Evolutionary conservation across 2,113 vertebrate genomes (phyloP).

Genomic region (Amblyopsis rosae): DNA sequence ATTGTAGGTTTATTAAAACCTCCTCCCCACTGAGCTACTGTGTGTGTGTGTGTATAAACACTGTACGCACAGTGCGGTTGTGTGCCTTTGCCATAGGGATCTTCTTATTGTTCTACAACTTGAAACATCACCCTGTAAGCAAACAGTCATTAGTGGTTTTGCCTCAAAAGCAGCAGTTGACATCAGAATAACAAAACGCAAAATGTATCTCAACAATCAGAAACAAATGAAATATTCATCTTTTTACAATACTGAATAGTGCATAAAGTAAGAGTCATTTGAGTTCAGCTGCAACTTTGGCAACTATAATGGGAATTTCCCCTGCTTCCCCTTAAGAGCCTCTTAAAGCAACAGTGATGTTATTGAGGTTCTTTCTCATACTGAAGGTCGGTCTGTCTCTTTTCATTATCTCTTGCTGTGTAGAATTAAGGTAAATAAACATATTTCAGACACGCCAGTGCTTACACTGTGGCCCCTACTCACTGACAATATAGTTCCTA

Average conservation of each 20-base stretch:
- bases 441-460: neutral
- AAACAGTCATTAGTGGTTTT: too few relatives aligned
- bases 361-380: slow-evolving; percentile 1
- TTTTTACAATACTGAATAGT: neutral
- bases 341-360: neutral
- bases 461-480: slow-evolving; percentile 23
- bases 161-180: too few relatives aligned
- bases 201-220: slow-evolving; percentile 12
- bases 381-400: neutral
- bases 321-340: neutral
- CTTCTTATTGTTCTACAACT: slow-evolving; percentile 47
- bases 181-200: neutral
- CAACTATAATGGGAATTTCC: neutral
- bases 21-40: slow-evolving; percentile 62
- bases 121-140: slow-evolving; percentile 9
- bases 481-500: slow-evolving; percentile 22
- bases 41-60: slow-evolving; percentile 26
- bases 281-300: neutral
- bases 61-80: neutral
- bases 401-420: neutral
- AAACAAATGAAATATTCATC: slow-evolving; percentile 30
- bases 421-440: neutral
- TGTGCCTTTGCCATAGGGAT: slow-evolving; percentile 41
- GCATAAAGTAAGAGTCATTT: neutral
- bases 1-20: slow-evolving; percentile 73